Evolutionary conservation across 2,113 vertebrate species (phyloP).

Genomic region (Paradoxurus hermaphroditus): DNA sequence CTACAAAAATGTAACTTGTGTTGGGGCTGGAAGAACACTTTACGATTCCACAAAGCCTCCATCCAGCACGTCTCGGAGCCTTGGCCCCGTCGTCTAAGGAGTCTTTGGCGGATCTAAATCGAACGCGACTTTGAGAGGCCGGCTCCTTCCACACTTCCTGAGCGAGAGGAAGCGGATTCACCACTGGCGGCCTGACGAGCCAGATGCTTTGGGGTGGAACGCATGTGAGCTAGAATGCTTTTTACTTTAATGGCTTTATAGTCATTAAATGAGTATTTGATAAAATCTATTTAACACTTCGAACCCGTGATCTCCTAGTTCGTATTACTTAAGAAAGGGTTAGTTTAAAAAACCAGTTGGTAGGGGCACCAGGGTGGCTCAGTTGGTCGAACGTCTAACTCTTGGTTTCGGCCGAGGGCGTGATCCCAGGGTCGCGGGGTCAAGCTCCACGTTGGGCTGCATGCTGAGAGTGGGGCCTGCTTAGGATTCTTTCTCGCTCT

Average conservation of each 20-base stretch:
- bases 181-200: rapidly evolving
- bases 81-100: not conserved
- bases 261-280: not conserved
- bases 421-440: too few species aligned
- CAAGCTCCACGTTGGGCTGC: too few species aligned
- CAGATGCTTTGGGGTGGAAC: not conserved
- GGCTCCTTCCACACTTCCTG: not conserved
- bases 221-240: not conserved
- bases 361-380: too few species aligned
- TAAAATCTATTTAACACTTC: not conserved
- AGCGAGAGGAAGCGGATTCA: not conserved
- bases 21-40: not conserved
- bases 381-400: too few species aligned
- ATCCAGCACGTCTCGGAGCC: not conserved
- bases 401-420: too few species aligned
- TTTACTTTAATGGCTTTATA: not conserved
- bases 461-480: too few species aligned
- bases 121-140: not conserved
- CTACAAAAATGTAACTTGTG: not conserved
- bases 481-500: too few species aligned
- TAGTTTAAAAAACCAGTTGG: not conserved
- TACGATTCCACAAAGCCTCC: not conserved
- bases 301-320: not conserved
- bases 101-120: not conserved
- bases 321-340: not conserved